Base-by-base conservation (phyloP, 37 sponge, comb jelly and placozoan genomes). In the Spongia lamella region DNA sequence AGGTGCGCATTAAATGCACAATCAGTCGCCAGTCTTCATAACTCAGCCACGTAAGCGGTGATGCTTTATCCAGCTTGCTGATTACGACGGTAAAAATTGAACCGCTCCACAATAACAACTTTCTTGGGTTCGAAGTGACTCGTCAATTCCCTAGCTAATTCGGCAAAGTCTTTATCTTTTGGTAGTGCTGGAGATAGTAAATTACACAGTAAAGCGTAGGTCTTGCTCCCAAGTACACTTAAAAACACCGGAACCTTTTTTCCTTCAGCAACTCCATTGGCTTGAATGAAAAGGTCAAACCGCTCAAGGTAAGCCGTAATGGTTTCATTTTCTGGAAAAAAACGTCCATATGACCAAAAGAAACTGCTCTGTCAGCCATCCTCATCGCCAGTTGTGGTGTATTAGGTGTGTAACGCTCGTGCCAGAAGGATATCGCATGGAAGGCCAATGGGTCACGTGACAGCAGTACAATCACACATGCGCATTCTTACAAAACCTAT, bases 21-120 rank as follows among this genome's bases (percentile, higher is more conserved):
- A 29, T 24, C 25, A 26, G 34, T 24, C 1, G 63, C 63, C 34
- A 62, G 63, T 26, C 63, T 3, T 25, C 63, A 29, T 24, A 62
- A 33, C 27, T 62, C 63, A 34, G 63, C 63, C 27, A 25, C 63
- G 30, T 25, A 62, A 2, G n/a, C 27, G 17, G 63, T 24, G 31
- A 62, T 3, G 25, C 26, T 25, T 62, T 62, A 24, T 19, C 63
- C 63, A 14, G 34, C 26, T 33, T 34, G 17, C 25, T 62, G 63
- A 24, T 33, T 62, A 25, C 63, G 63, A 33, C 63, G 63, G 27
- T 62, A 3, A 24, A 62, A 62, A 19, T 24, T 19, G 25, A 62
- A 62, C 21, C 63, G 63, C 27, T 62, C 63, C 31, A 29, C 63
- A 62, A 62, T 62, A 62, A 62, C 63, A 62, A 62, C 34, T 26